Base-by-base conservation (phyloP, 2,113 vertebrate species). In the Cepphus grylle region DNA sequence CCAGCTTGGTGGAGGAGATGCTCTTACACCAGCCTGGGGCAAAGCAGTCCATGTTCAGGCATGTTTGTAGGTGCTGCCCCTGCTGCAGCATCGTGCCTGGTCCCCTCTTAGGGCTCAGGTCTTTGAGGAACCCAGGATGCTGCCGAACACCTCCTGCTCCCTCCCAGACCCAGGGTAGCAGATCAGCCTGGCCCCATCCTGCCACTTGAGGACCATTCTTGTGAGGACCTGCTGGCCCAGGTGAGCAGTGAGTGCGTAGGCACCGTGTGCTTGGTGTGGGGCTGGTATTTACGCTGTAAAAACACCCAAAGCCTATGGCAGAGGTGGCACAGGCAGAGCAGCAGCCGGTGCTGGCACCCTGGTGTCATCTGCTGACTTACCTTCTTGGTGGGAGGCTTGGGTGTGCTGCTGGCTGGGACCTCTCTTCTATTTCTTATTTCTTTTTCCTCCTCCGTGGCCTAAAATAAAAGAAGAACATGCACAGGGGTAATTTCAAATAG, bases 191-290 rank as follows among this genome's bases (percentile, higher is more conserved):
- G 29, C 12, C 2, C 2, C 22, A 55, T 59, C 34, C 62, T 50
- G 34, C 5, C 18, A 3, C 34, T 1, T 1, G 0, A 63, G 26
- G 38, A 26, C 61, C 6, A 0, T 40, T 4, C 78, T 4, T 23
- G 14, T 8, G 8, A 42, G 61, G 19, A n/a, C 10, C 17, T 5
- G 40, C 83, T 77, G 43, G 49, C 29, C 49, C 72, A 18, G 83
- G 67, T 38, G 82, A 80, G 80, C 26, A 12, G 56, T 2, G 43
- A 42, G 22, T 17, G 42, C 2, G 2, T 1, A 20, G 27, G 5
- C 15, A 26, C 21, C 15, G 29, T 0, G 0, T 4, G 40, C 8
- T 38, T n/a, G 21, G 19, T 2, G 34, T 8, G 59, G 9, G 67
- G 47, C 13, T 63, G 58, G 32, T 52, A 3, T 43, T 81, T 22